These are phyloP conservation scores for Ophioderma brevispina DNA, from an alignment of 35 echinoderm and acorn worm species.

Conservation along the genomic window DNA sequence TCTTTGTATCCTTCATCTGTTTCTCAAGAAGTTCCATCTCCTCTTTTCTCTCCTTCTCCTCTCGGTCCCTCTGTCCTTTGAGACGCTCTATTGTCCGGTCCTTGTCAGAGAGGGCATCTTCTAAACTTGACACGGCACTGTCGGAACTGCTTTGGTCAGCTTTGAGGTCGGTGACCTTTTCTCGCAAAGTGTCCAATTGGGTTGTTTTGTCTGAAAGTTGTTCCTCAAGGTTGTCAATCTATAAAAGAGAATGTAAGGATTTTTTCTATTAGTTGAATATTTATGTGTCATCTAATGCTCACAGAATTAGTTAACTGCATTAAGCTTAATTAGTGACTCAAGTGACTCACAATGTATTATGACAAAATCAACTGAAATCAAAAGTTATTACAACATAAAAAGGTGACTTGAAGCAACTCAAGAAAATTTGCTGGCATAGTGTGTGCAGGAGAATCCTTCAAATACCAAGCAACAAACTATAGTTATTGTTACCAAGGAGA, in stretches of 20 bases:
- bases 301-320: too few species aligned
- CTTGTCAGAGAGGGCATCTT: slow-evolving; percentile 94
- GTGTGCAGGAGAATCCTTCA: too few species aligned
- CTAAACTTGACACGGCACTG: slow-evolving; percentile 93
- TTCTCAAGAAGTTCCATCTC: slow-evolving; percentile 52
- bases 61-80: slow-evolving; percentile 60
- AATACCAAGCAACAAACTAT: too few species aligned
- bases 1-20: slow-evolving; percentile 67
- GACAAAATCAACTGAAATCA: too few species aligned
- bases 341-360: too few species aligned
- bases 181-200: slow-evolving; percentile 34
- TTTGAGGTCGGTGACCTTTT: slow-evolving; percentile 61
- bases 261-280: too few species aligned
- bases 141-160: slow-evolving; percentile 88
- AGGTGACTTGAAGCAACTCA: too few species aligned
- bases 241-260: slow-evolving; percentile 1
- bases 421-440: too few species aligned
- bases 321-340: too few species aligned
- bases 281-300: too few species aligned
- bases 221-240: slow-evolving; percentile 96
- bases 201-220: slow-evolving; percentile 81
- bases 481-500: too few species aligned
- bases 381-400: too few species aligned
- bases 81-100: slow-evolving; percentile 55
- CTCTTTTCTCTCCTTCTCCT: slow-evolving; percentile 60